Base-by-base conservation (phyloP, 2,797 vertebrate species). In the Bradypodion ventrale region DNA sequence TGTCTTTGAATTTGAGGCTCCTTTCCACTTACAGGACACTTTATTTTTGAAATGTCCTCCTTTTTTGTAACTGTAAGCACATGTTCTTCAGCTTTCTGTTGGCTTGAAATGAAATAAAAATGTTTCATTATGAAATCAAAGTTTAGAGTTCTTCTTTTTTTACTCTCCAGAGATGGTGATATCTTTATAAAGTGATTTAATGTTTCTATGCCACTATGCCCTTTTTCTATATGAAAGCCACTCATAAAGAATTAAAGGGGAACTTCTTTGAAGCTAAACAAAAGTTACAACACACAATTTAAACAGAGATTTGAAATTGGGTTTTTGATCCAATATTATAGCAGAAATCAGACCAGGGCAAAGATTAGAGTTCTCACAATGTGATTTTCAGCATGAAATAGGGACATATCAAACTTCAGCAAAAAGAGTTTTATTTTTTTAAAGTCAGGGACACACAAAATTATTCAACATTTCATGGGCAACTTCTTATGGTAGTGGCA, bases 1-100 rank as follows among this genome's bases (percentile, higher is more conserved):
- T 86, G 70, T 32, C 60, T 59, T 79, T 87, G 9, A 37, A 37
- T 42, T 86, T 91, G 65, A 65, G 29, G 15, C 89, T 76, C 65
- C 8, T 35, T 32, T 79, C 49, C 85, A 88, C 76, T 5, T 68
- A 2, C 2, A 42, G 78, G 46, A 60, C 1, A 46, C 49, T 21
- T 35, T 56, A 5, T 35, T 86, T 62, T 76, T n/a, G n/a, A 44
- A 16, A 5, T 15, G 21, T 82, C 78, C 59, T 23, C 75, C 56
- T 15, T 13, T 27, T 60, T 37, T 82, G 49, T 49, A 19, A 60
- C 10, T 35, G 8, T 62, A 42, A 72, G 46, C 4, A 40, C 27
- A 0, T 86, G 15, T 1, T 82, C 13, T 87, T 42, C 76, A 0
- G 0, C 66, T 77, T 75, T n/a, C 44, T 46, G 0, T 1, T 35